Conservation (phyloP, 2,888 invertebrate species). For the Gortyna flavago region DNA sequence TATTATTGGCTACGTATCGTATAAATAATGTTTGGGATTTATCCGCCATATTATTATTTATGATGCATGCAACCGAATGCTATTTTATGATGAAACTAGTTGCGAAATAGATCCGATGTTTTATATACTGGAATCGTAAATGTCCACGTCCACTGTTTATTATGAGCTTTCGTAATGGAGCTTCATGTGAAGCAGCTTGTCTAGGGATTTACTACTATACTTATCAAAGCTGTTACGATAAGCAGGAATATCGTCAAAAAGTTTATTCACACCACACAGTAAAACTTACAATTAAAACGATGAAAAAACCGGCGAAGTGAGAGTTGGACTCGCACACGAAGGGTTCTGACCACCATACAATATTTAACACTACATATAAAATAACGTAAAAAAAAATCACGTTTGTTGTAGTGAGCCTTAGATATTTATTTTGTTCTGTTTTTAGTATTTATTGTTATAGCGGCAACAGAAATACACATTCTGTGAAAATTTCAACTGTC, state of each 20-base stretch:
- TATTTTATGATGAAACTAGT: slow-evolving; percentile 20
- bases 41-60: slow-evolving; percentile 31
- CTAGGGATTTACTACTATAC: accelerated
- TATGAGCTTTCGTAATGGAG: not conserved
- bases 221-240: not conserved
- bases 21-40: slow-evolving; percentile 14
- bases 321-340: too few species aligned
- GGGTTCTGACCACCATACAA: too few species aligned
- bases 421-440: too few species aligned
- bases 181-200: not conserved
- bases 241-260: not conserved
- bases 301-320: too few species aligned
- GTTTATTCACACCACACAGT: not conserved
- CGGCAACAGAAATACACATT: too few species aligned
- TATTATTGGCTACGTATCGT: slow-evolving; percentile 6
- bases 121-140: not conserved
- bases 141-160: not conserved
- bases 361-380: too few species aligned
- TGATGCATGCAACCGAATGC: slow-evolving; percentile 16
- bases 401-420: too few species aligned
- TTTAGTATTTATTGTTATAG: too few species aligned
- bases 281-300: too few species aligned
- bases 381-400: too few species aligned
- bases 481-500: too few species aligned
- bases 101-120: slow-evolving; percentile 6